A percentile compares a stretch with the other conserved stretches of the same genome.
These are phyloP conservation scores for Pycnonotus jocosus DNA, from an alignment of 2,113 vertebrate genomes.

Conservation along the genomic window DNA sequence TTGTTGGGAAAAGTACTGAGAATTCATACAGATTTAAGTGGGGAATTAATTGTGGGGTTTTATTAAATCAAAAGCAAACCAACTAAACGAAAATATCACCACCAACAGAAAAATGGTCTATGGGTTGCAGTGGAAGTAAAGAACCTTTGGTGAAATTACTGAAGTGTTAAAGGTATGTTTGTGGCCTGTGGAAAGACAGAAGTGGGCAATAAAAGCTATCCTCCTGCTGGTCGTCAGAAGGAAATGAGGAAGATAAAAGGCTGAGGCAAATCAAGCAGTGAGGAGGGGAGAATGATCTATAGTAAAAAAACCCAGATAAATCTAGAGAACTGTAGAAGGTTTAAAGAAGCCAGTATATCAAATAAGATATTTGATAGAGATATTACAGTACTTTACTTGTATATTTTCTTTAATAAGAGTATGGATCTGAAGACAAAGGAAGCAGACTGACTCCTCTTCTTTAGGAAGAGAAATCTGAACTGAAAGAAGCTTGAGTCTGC, in stretches of 20 bases:
- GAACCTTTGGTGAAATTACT: neutral
- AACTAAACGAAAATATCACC: neutral
- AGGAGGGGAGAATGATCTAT: neutral
- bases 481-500: neutral
- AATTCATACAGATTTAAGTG: neutral
- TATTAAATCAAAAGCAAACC: neutral
- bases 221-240: neutral
- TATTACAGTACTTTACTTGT: neutral
- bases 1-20: neutral
- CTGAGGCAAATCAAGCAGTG: neutral
- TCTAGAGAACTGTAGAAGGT: neutral
- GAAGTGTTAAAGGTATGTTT: neutral
- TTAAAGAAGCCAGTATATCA: neutral
- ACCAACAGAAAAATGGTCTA: neutral
- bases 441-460: neutral
- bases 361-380: neutral
- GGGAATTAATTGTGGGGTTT: rapidly evolving
- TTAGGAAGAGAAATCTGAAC: neutral
- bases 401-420: neutral
- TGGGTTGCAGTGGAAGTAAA: neutral
- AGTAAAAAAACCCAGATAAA: neutral
- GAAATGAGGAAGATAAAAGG: neutral
- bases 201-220: neutral
- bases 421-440: neutral
- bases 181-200: neutral